phyloP scores from a whole-genome alignment of 1,140 invertebrate genomes.

The Pseudomyrmex cubaensis region DNA sequence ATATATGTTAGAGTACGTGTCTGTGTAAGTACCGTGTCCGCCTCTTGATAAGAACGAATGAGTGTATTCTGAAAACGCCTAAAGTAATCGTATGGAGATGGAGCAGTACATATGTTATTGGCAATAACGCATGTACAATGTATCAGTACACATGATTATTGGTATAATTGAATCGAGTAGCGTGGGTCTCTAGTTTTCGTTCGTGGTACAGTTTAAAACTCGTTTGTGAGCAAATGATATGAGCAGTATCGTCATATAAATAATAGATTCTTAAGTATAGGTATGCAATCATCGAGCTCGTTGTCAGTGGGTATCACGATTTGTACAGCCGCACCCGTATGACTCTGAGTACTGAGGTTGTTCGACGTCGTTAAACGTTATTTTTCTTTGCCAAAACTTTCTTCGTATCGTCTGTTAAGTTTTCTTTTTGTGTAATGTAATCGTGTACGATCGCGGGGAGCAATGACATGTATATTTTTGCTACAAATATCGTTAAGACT shows the following conservation, averaged over 20 bases:
- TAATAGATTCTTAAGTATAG: constrained; percentile 70
- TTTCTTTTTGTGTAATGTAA: constrained; percentile 63
- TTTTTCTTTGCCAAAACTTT: constrained; percentile 69
- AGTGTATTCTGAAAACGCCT: constrained; percentile 25
- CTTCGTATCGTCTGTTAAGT: constrained; percentile 69
- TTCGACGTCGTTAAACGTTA: constrained; percentile 70
- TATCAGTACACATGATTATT: constrained; percentile 67
- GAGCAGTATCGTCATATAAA: constrained; percentile 69
- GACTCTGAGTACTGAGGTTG: constrained; percentile 66
- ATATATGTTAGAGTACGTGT: constrained; percentile 17
- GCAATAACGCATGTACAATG: constrained; percentile 65
- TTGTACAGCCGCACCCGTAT: constrained; percentile 70
- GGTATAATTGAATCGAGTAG: constrained; percentile 63
- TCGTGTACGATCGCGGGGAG: constrained; percentile 64
- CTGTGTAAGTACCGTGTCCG: constrained; percentile 25
- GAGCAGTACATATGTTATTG: constrained; percentile 69
- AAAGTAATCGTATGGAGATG: constrained; percentile 67
- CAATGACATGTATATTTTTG: constrained; percentile 73
- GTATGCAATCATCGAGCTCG: constrained; percentile 67
- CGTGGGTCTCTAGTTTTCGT: constrained; percentile 64
- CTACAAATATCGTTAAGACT: constrained; percentile 72
- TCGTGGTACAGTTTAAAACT: constrained; percentile 63
- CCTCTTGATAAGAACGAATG: constrained; percentile 27
- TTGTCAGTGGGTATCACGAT: constrained; percentile 68
- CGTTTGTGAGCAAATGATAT: constrained; percentile 65